Conservation (phyloP, 2,113 vertebrate genomes). For the Bolborhynchus lineola region DNA sequence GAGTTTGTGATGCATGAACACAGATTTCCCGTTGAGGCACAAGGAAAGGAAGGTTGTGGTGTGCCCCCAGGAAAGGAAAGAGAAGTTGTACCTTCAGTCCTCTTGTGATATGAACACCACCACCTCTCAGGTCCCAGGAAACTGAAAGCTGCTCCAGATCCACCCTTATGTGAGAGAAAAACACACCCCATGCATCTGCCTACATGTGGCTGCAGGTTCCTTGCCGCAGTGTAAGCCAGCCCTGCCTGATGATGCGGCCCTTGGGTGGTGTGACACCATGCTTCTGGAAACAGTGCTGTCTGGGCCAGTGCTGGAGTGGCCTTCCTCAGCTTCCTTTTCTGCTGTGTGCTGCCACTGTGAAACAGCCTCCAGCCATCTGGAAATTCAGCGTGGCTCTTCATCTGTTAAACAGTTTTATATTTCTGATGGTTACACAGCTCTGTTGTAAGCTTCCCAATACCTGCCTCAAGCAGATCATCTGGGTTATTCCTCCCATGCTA, state of each 20-base stretch:
- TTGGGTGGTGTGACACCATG: neutral
- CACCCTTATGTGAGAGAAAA: neutral
- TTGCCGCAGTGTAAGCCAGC: neutral
- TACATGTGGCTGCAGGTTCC: slow-evolving; percentile 29
- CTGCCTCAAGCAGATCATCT: slow-evolving; percentile 4
- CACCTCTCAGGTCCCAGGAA: neutral
- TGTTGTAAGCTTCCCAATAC: neutral
- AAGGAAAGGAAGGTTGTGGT: neutral
- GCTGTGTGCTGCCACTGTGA: neutral
- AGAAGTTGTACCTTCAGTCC: neutral
- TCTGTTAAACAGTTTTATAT: neutral
- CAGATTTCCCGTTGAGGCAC: neutral
- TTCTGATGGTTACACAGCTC: neutral
- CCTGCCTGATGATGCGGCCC: neutral
- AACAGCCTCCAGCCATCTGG: neutral
- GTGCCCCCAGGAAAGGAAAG: neutral
- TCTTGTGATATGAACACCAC: neutral
- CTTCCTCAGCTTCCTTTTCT: neutral
- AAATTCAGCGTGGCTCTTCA: neutral
- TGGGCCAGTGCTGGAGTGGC: rapidly evolving
- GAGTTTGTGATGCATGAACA: neutral
- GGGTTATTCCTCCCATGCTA: slow-evolving; percentile 4
- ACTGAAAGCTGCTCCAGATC: slow-evolving; percentile 16
- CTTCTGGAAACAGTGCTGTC: neutral
- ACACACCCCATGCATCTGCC: neutral